Evolutionary conservation across 2,888 invertebrate genomes (phyloP), one percentile per base, ranked within the genome.

Genomic region (Rhamnusium bicolor): DNA sequence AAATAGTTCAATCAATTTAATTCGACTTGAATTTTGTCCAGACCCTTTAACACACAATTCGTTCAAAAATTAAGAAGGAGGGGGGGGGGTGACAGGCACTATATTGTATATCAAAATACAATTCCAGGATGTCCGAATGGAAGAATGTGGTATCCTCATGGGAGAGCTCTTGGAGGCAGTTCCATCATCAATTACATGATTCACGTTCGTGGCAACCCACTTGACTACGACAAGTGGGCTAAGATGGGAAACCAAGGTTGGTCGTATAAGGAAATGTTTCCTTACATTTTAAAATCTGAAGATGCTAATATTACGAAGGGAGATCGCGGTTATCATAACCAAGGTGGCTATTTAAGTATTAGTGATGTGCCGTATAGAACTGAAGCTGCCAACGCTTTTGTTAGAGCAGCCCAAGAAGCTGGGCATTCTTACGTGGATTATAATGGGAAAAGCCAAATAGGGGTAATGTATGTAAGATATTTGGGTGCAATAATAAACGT

Each of bases 131-230:
- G 32, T 32, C 32, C 32, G 47, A 90, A 91, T 49, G 89, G 89
- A 6, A 88, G 89, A 65, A 94, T 94, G 81, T 92, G 91, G 78
- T 95, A 94, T 94, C 95, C 95, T 0, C 90, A 96, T 24, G 96
- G 94, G 0, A 94, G 94, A 89, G 93, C 94, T 5, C 89, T 95
- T 18, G 94, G 94, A 19, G 97, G 97, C 0, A 93, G 93, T 12
- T 95, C 96, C 82, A 94, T 94, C 0, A 88, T 97, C 1, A 97
- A 97, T 85, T 97, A 96, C 16, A 97, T 98, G 97, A 90, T 90
- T 80, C 91, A 91, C 84, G 88, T 90, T 0, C 85, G 92, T 62
- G 92, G 92, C 0, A 90, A 92, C 83, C 91, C 90, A 1, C 87
- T 89, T 6, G 94, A 96, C 83, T 96, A 94, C 88, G 93, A 96